A percentile compares a stretch with the other conserved stretches of the same genome.
These are phyloP conservation scores for Pollimyrus isidori DNA, from an alignment of 2,113 vertebrate species.

Conservation along the genomic window DNA sequence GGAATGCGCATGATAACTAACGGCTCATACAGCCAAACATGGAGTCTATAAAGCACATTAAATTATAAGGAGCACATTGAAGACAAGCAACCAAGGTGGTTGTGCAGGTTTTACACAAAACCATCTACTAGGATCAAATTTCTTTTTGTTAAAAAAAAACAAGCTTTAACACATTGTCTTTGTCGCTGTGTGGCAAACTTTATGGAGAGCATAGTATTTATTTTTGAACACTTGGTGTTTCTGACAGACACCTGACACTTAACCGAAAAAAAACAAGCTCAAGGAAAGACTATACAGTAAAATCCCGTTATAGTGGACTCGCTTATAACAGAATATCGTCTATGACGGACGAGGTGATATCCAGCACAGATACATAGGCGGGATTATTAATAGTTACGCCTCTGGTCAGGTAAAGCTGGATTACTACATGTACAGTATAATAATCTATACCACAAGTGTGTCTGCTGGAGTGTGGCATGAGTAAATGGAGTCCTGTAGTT, in stretches of 20 bases:
- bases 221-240: background rate
- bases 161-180: background rate
- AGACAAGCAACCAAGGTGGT: background rate
- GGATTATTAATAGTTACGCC: no score
- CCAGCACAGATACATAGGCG: no score
- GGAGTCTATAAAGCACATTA: background rate
- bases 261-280: background rate
- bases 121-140: background rate
- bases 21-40: background rate
- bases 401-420: no score
- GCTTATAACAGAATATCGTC: no score
- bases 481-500: no score
- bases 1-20: background rate
- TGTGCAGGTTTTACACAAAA: background rate
- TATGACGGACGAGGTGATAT: no score
- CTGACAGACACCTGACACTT: background rate
- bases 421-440: no score
- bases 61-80: background rate
- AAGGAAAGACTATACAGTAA: background rate
- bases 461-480: no score
- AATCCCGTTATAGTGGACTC: no score
- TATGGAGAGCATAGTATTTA: no score
- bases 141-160: background rate
- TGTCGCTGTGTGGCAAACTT: background rate
- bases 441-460: background rate